Conservation (phyloP, 2,113 vertebrate species). For the Craseonycteris thonglongyai region DNA sequence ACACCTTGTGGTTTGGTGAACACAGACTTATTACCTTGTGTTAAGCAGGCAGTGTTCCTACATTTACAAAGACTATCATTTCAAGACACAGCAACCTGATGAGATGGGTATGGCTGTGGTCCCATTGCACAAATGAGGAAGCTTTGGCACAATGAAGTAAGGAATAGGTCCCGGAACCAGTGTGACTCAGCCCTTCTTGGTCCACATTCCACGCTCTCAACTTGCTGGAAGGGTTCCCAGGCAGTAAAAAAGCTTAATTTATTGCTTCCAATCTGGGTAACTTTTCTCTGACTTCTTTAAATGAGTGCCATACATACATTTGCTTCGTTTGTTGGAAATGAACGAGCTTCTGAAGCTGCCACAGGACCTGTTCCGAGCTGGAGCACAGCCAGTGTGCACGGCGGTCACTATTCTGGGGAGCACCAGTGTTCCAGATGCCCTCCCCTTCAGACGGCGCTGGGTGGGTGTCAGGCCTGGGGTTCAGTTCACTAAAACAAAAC, state of each 20-base stretch:
- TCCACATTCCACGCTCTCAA: neutral
- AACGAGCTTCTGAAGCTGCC: neutral
- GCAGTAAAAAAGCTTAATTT: neutral
- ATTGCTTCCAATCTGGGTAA: neutral
- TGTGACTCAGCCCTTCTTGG: neutral
- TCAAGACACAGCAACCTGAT: neutral
- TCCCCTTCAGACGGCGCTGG: neutral
- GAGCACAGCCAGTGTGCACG: neutral
- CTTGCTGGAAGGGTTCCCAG: neutral
- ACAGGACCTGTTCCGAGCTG: neutral
- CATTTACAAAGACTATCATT: neutral
- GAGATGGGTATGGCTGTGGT: too few species aligned
- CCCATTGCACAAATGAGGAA: neutral
- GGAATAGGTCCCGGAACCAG: neutral
- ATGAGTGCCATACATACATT: neutral
- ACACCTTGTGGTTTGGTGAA: neutral
- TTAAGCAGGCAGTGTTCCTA: neutral
- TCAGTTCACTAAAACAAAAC: neutral
- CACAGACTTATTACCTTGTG: neutral
- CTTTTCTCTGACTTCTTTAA: neutral
- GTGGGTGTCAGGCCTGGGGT: neutral
- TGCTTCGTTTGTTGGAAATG: neutral
- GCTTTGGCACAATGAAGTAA: neutral
- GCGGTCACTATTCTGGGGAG: neutral
- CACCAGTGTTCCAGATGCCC: neutral